phyloP scores from a whole-genome alignment of 2,797 vertebrate genomes.

The Sebastes nivosus region DNA sequence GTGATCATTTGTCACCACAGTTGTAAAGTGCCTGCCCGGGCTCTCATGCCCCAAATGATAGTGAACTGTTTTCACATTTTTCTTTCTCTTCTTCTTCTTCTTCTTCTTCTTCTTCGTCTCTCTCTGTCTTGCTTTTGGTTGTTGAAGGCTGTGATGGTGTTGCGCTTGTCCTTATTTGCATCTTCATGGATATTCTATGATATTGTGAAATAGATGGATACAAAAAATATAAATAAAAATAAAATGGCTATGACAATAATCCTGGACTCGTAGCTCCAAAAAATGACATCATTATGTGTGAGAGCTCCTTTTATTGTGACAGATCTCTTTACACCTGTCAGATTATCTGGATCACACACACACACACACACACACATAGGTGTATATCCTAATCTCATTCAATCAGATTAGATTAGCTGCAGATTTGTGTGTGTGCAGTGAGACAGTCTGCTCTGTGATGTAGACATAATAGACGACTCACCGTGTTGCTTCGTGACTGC shows the following conservation, averaged over 20 bases:
- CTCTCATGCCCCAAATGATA: slow-evolving; percentile 26
- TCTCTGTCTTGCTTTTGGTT: slow-evolving; percentile 50
- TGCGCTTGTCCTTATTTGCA: slow-evolving; percentile 71
- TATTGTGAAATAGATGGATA: slow-evolving; percentile 77
- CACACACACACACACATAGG: no score
- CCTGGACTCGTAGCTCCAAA: not conserved
- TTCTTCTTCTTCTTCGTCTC: slow-evolving; percentile 16
- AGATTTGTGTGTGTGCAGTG: not conserved
- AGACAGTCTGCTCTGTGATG: slow-evolving; percentile 28
- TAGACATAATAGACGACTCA: slow-evolving; percentile 49
- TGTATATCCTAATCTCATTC: not conserved
- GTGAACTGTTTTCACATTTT: slow-evolving; percentile 19
- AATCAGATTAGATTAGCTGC: not conserved
- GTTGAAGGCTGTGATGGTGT: slow-evolving; percentile 64
- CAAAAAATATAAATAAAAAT: slow-evolving; percentile 54
- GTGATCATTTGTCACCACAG: slow-evolving; percentile 21
- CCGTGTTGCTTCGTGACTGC: slow-evolving; percentile 55
- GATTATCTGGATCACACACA: no score
- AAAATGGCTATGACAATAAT: slow-evolving; percentile 48
- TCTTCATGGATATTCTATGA: slow-evolving; percentile 70
- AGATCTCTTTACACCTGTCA: no score
- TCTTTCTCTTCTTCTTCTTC: slow-evolving; percentile 16
- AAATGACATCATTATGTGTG: not conserved
- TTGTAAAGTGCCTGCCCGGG: slow-evolving; percentile 77
- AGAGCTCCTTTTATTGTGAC: not conserved